phyloP scores from a whole-genome alignment of 2,888 invertebrate species.

The Orthosia incerta region DNA sequence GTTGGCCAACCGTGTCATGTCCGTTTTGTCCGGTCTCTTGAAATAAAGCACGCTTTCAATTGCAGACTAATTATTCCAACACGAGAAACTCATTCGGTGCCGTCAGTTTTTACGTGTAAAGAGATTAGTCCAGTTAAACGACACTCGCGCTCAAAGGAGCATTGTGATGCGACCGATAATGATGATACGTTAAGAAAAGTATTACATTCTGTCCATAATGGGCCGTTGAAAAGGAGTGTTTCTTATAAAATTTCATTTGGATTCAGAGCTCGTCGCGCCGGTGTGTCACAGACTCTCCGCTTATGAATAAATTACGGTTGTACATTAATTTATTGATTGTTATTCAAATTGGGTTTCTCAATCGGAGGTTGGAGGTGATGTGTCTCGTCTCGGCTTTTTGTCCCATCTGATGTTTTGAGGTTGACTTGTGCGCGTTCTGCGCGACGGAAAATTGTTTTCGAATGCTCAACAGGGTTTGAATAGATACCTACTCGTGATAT shows the following conservation, averaged over 20 bases:
- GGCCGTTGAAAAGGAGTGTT: slow-evolving; percentile 85
- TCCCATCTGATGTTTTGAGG: slow-evolving; percentile 80
- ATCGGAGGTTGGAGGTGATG: slow-evolving; percentile 90
- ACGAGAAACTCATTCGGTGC: slow-evolving; percentile 89
- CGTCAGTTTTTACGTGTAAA: slow-evolving; percentile 89
- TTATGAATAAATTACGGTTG: slow-evolving; percentile 88
- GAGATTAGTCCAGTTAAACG: slow-evolving; percentile 90
- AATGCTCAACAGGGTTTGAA: slow-evolving; percentile 74
- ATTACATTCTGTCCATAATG: slow-evolving; percentile 86
- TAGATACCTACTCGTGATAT: slow-evolving; percentile 68
- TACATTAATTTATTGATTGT: slow-evolving; percentile 91
- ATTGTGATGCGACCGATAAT: slow-evolving; percentile 88
- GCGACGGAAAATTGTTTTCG: slow-evolving; percentile 80
- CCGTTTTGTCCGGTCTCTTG: slow-evolving; percentile 87
- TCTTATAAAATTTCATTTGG: slow-evolving; percentile 89
- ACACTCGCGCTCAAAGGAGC: slow-evolving; percentile 82
- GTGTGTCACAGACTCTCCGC: slow-evolving; percentile 82
- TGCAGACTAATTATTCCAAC: slow-evolving; percentile 91
- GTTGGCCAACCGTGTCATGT: slow-evolving; percentile 88
- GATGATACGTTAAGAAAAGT: slow-evolving; percentile 89
- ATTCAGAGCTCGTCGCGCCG: slow-evolving; percentile 87
- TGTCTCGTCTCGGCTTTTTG: slow-evolving; percentile 84
- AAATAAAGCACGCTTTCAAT: slow-evolving; percentile 91
- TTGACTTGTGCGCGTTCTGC: slow-evolving; percentile 77
- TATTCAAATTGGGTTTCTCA: slow-evolving; percentile 91